Conservation (phyloP, 2,797 vertebrate genomes). For the Brotula barbata region DNA sequence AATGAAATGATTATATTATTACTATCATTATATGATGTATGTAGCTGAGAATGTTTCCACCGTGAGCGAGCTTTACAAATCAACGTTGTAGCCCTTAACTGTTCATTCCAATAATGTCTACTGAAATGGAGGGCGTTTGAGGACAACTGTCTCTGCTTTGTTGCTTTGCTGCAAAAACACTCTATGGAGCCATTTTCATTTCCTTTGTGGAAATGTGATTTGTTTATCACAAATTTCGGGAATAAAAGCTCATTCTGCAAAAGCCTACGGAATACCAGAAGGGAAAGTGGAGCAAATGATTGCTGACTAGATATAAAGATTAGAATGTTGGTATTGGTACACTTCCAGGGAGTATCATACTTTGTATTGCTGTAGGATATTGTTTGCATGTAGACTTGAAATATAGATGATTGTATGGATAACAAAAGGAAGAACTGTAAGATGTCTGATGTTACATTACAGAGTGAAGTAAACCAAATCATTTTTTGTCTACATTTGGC, state of each 20-base stretch:
- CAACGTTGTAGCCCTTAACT: constrained; percentile 15
- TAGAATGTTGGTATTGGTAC: not conserved
- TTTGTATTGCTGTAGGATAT: not conserved
- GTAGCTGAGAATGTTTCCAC: not conserved
- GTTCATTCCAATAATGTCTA: constrained; percentile 22
- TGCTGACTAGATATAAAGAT: not conserved
- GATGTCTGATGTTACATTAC: no score
- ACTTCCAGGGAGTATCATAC: not conserved
- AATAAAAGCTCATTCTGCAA: constrained; percentile 4
- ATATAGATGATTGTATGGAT: no score
- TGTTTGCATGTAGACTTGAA: not conserved
- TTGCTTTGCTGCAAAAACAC: constrained; percentile 32
- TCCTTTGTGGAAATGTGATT: not conserved
- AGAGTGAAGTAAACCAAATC: no score
- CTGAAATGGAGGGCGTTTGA: constrained; percentile 63
- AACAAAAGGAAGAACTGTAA: no score
- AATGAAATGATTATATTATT: no score
- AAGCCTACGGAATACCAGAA: not conserved
- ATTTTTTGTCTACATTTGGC: no score
- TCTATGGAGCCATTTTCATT: not conserved
- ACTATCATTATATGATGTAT: no score
- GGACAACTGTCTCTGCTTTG: constrained; percentile 54
- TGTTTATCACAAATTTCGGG: constrained; percentile 19
- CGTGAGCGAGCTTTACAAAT: constrained; percentile 6
- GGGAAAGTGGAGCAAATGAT: constrained; percentile 4